Evolutionary conservation across 2,888 invertebrate genomes (phyloP), one percentile per base, ranked within the genome.

Genomic region (Notodonta dromedarius): DNA sequence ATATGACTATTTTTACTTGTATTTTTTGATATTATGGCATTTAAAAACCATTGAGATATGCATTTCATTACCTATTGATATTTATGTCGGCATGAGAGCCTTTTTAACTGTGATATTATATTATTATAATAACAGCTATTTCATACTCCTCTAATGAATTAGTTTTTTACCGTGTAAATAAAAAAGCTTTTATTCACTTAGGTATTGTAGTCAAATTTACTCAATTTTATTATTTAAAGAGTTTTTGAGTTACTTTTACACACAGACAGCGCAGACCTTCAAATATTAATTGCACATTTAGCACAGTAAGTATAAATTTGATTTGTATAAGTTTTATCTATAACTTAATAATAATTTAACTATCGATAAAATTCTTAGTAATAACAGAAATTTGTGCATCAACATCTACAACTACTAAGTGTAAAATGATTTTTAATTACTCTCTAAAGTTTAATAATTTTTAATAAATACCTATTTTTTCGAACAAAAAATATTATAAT

Each of bases 401-500:
- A 91, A 92, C 91, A 84, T 80, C 92, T 93, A 91, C 87, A 61
- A 62, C 90, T 92, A 91, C 88, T 67, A 75, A 87, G 90, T 91
- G 91, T 86, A 60, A 73, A 69, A 70, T 70, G 46, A 58, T 71
- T 68, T 71, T 64, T 39, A 63, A 68, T 73, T 66, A 70, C 53
- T 64, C 39, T 44, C 56, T 62, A 62, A 40, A 39, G 16, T 58
- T 55, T 35, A 58, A 61, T 42, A 9, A 42, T 12, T 11, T 42
- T 9, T 42, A 42, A 42, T 42, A 12, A 11, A 42, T 35, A 35
- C 0, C 24, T 24, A 24, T 35, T 35, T 3, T 35, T 5, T 35
- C 35, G 4, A 35, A 35, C 35, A 35, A 35, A 35, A 35, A 35
- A 35, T 1, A 35, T 35, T 3, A 35, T 6, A 35, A 35, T 35